phyloP scores from a whole-genome alignment of 2,113 vertebrate genomes.

The Hemiscyllium ocellatum region DNA sequence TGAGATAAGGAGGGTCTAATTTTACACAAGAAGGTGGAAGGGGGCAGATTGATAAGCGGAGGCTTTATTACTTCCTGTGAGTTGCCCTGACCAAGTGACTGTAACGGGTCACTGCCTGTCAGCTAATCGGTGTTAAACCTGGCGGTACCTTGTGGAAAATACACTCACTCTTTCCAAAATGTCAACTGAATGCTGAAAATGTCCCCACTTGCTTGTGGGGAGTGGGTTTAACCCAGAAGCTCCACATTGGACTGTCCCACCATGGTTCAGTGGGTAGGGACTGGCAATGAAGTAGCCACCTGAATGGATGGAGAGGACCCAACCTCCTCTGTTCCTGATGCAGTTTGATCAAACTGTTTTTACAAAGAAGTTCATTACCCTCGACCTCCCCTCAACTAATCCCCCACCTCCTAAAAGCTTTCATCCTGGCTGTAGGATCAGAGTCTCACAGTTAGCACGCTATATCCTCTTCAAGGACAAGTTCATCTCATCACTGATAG shows the following conservation, averaged over 20 bases:
- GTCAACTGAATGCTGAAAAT: neutral
- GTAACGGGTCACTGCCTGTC: constrained; percentile 46
- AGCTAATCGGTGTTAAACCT: neutral
- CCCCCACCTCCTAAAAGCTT: no score
- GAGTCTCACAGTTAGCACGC: no score
- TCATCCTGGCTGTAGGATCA: no score
- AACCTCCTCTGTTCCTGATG: neutral
- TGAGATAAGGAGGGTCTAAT: constrained; percentile 50
- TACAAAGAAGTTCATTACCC: neutral
- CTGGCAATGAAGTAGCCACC: no score
- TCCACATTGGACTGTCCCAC: neutral
- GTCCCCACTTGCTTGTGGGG: neutral
- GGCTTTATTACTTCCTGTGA: constrained; percentile 51
- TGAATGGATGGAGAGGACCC: no score
- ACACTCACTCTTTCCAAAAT: neutral
- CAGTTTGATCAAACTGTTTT: neutral
- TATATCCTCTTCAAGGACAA: no score
- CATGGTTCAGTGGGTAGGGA: neutral
- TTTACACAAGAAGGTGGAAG: constrained; percentile 42
- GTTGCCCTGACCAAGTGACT: constrained; percentile 51
- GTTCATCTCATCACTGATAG: no score
- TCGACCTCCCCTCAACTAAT: neutral
- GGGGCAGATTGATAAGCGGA: constrained; percentile 46
- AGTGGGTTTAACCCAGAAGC: neutral
- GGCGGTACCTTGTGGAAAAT: neutral